Evolutionary conservation across 2,888 invertebrate genomes (phyloP).

Genomic region (Metallyticus violacea): DNA sequence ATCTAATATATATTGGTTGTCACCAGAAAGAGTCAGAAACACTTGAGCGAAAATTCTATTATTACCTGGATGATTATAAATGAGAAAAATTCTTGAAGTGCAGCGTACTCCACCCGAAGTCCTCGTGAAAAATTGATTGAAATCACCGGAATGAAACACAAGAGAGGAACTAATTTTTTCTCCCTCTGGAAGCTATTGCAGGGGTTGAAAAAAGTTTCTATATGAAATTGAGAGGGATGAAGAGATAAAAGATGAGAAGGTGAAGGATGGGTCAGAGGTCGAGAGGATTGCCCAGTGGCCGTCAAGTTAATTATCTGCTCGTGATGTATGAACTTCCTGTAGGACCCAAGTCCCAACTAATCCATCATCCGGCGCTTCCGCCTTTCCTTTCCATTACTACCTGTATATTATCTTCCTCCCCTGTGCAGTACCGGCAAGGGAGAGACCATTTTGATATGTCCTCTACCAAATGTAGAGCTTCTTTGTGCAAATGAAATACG

Average conservation of each 20-base stretch:
- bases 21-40: too few relatives aligned
- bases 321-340: constrained; percentile 30
- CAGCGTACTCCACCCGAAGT: neutral
- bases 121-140: neutral
- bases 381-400: constrained; percentile 21
- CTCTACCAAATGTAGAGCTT: too few relatives aligned
- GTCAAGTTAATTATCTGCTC: constrained; percentile 25
- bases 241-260: neutral
- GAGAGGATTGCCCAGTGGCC: constrained; percentile 8
- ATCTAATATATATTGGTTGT: too few relatives aligned
- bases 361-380: constrained; percentile 27
- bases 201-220: neutral
- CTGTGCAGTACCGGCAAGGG: neutral
- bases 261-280: constrained; percentile 8
- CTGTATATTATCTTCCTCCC: constrained; percentile 22
- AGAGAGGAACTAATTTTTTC: neutral
- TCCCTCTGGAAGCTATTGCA: neutral
- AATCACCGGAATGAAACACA: neutral
- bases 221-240: constrained; percentile 3
- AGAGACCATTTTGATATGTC: neutral
- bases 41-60: too few relatives aligned
- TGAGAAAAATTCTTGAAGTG: neutral
- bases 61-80: too few relatives aligned
- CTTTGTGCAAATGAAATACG: too few relatives aligned
- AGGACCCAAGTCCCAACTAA: constrained; percentile 21